Evolutionary conservation across 2,888 invertebrate genomes (phyloP).

Genomic region (Hyalella azteca): DNA sequence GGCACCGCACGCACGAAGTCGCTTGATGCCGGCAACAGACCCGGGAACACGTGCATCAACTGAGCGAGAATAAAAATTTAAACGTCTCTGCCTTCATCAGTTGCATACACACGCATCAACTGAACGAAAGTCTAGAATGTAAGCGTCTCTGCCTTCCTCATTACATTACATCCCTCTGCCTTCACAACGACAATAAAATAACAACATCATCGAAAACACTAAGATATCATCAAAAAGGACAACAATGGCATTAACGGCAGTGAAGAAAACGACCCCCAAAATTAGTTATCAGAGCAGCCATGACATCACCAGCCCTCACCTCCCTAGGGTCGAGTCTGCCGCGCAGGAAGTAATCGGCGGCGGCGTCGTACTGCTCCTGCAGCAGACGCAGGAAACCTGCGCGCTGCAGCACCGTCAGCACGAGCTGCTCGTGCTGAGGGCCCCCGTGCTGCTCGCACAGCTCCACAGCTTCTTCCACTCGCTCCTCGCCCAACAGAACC

Average conservation of each 20-base stretch:
- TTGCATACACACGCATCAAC: no score
- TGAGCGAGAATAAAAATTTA: no score
- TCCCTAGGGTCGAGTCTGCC: conserved; percentile 54
- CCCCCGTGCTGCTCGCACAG: conserved; percentile 63
- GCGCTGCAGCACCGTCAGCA: conserved; percentile 45
- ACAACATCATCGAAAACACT: no score
- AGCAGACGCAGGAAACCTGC: conserved; percentile 55
- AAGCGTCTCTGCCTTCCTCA: no score
- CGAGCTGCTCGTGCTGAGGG: conserved; percentile 50
- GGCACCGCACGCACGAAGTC: conserved; percentile 51
- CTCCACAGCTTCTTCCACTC: conserved; percentile 66
- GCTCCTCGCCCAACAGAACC: conserved; percentile 60
- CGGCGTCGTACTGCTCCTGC: conserved; percentile 52
- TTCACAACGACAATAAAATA: no score
- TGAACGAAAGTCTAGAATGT: no score
- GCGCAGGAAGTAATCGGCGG: conserved; percentile 52
- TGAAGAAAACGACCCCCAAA: no score
- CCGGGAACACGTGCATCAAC: conserved; percentile 52
- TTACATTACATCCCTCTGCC: neutral
- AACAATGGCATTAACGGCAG: no score
- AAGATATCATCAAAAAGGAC: no score
- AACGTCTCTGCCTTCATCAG: no score
- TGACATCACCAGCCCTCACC: conserved; percentile 11
- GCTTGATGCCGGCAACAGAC: conserved; percentile 45
- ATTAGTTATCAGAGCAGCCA: no score